Evolutionary conservation across 1,140 invertebrate genomes (phyloP).

Genomic region (Thereuonema tuberculata): DNA sequence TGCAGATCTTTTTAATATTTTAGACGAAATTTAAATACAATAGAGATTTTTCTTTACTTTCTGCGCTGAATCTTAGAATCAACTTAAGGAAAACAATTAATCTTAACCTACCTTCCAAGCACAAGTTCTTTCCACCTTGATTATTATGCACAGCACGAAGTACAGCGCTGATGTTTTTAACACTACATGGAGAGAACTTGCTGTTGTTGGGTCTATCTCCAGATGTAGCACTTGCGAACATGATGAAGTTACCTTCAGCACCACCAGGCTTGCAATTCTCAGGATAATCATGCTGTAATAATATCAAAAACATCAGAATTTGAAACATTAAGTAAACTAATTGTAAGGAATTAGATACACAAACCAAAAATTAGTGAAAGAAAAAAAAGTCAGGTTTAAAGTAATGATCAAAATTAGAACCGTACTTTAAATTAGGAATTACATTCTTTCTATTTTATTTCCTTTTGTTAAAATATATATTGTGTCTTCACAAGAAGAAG

Average conservation of each 20-base stretch:
- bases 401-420: slow-evolving; percentile 1
- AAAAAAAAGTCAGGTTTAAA: slow-evolving; percentile 10
- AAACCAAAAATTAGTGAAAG: slow-evolving; percentile 21
- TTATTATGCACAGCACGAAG: slow-evolving; percentile 67
- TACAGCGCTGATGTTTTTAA: slow-evolving; percentile 89
- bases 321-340: no score
- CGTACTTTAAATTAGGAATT: no score
- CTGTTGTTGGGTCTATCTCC: slow-evolving; percentile 89
- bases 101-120: slow-evolving; percentile 61
- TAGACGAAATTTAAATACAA: slow-evolving; percentile 23
- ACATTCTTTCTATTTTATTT: no score
- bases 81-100: no score
- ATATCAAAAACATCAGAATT: slow-evolving; percentile 16
- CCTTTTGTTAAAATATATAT: no score
- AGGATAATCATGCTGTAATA: slow-evolving; percentile 82
- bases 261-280: slow-evolving; percentile 79
- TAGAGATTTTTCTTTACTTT: not conserved
- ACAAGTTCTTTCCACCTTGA: slow-evolving; percentile 86
- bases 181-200: slow-evolving; percentile 83
- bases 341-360: not conserved
- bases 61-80: no score
- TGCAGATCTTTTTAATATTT: slow-evolving; percentile 85
- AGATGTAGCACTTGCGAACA: slow-evolving; percentile 92
- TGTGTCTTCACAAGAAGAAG: no score
- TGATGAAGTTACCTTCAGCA: slow-evolving; percentile 78